Conservation (phyloP, 2,888 invertebrate genomes). For the Venustoraphidia nigricollis region DNA sequence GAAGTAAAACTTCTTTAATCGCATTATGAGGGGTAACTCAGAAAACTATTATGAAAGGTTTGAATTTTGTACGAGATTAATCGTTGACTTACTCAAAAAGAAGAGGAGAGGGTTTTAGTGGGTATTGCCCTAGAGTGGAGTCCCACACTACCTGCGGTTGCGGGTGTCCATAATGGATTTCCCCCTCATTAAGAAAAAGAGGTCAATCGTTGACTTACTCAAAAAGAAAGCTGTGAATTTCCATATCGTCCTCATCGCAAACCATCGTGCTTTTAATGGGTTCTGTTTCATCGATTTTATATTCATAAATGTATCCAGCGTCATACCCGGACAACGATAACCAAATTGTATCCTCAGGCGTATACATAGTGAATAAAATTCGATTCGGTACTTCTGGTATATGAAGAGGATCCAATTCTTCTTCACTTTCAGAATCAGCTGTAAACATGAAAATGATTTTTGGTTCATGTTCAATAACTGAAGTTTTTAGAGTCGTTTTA, state of each 20-base stretch:
- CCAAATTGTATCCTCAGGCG: slow-evolving; percentile 35
- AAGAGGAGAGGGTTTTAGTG: no score
- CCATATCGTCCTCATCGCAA: slow-evolving; percentile 35
- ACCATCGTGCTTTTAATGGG: slow-evolving; percentile 32
- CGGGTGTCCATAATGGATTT: no score
- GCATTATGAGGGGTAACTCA: no score
- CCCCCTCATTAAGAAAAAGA: no score
- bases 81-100: slow-evolving; percentile 19
- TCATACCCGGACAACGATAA: slow-evolving; percentile 47
- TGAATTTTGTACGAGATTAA: no score
- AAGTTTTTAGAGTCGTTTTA: neutral
- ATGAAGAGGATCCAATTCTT: slow-evolving; percentile 34
- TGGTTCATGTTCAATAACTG: neutral
- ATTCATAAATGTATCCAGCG: slow-evolving; percentile 51
- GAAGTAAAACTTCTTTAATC: no score
- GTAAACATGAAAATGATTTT: slow-evolving; percentile 10
- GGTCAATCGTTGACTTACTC: slow-evolving; percentile 29
- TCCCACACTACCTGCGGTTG: no score
- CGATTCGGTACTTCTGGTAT: slow-evolving; percentile 39
- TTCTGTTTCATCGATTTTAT: slow-evolving; percentile 28
- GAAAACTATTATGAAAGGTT: neutral
- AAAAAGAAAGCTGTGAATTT: slow-evolving; percentile 36
- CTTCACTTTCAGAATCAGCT: slow-evolving; percentile 40
- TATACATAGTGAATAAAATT: slow-evolving; percentile 40
- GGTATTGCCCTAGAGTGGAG: no score